Base-by-base conservation (phyloP, 2,888 invertebrate species). In the Microdon myrmicae region DNA sequence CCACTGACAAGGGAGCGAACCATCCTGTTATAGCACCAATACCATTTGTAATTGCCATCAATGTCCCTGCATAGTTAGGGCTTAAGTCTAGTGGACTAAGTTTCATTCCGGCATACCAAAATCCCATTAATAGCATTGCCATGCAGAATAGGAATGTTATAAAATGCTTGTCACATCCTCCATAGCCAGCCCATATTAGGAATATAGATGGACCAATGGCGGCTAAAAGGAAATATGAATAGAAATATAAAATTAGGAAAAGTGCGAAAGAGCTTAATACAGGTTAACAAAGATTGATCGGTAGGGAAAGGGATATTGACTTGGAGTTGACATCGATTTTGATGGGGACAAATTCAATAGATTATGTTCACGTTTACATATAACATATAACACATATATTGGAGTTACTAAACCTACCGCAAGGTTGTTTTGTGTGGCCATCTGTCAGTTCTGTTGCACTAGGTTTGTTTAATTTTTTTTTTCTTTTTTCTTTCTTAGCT, bases 11-110 rank as follows among this genome's bases (percentile, higher is more conserved):
- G 0, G 88, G 88, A 0, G 87, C 86, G 14, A 89, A 80, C 69
- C 89, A 87, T 25, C 89, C 89, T 1, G 88, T 86, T 10, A 88
- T 82, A 0, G 89, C 88, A 9, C 88, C 89, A 32, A 88, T 86
- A 0, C 89, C 89, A 70, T 87, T 87, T 5, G 86, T 86, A 17
- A 87, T 84, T 3, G 87, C 87, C 86, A 87, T 87, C 56, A 87
- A 79, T 1, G 86, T 86, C 2, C 86, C 87, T 13, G 76, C 86
- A 72, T 84, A 87, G 75, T 87, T 87, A 38, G 85, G 83, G 75
- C 86, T 86, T 68, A 87, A 80, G 74, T 87, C 87, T 47, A 87
- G 77, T 0, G 87, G 85, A 75, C 87, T 87, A 17, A 87, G 84
- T 77, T 87, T 87, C 85, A 87, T 86, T 51, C 87, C 87, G 1